phyloP scores from a whole-genome alignment of 2,113 vertebrate species.

The Mixornis gularis region DNA sequence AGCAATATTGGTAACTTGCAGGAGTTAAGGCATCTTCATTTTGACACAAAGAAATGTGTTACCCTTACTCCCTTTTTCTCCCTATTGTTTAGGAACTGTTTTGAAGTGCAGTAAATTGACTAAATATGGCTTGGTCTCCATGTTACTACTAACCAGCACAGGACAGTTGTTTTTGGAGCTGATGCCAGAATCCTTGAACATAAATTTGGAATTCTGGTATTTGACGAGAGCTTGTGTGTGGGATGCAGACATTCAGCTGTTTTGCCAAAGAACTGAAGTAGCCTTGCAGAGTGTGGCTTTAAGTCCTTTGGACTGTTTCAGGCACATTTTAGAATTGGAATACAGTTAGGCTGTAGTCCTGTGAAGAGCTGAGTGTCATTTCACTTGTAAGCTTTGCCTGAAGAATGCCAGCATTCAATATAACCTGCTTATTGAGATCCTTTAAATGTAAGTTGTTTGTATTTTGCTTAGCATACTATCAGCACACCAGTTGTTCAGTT shows the following conservation, averaged over 20 bases:
- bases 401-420: neutral
- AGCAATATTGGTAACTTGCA: neutral
- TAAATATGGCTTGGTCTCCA: neutral
- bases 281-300: neutral
- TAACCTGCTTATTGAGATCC: neutral
- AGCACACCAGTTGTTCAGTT: neutral
- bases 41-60: neutral
- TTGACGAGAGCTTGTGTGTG: neutral
- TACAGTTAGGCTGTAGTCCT: neutral
- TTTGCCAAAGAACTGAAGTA: neutral
- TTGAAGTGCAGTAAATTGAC: slow-evolving; percentile 9
- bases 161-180: neutral
- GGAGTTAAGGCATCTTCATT: neutral
- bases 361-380: neutral
- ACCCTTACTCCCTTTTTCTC: neutral
- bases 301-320: neutral
- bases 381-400: neutral
- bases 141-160: neutral
- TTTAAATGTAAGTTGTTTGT: neutral
- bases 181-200: slow-evolving; percentile 20
- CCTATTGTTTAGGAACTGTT: neutral
- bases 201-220: slow-evolving; percentile 22
- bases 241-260: slow-evolving; percentile 2
- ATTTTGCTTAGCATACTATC: neutral
- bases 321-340: neutral